Percentiles rank a stretch among this genome's conserved stretches.
Evolutionary conservation across 2,888 invertebrate genomes (phyloP).

Genomic region (Beris morrisii): DNA sequence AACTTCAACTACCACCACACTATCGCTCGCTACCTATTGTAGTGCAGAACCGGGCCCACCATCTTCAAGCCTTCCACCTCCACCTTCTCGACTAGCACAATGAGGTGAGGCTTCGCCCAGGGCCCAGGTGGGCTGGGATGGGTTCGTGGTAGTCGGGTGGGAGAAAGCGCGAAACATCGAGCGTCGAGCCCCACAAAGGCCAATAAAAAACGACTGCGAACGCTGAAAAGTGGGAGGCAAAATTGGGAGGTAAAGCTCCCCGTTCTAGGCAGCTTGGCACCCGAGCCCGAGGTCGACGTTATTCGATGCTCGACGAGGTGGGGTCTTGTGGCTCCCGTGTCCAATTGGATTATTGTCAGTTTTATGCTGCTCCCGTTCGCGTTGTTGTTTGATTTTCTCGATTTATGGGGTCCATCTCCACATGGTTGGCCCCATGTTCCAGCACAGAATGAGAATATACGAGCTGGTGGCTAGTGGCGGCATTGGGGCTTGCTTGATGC

Average conservation of each 20-base stretch:
- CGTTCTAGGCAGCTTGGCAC: neutral
- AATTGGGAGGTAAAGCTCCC: conserved; percentile 19
- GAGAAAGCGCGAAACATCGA: conserved; percentile 9
- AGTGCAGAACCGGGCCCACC: neutral
- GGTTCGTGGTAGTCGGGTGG: neutral
- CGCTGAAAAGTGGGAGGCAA: neutral
- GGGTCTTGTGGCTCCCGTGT: conserved; percentile 13
- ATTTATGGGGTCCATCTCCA: conserved; percentile 6
- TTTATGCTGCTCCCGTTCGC: conserved; percentile 13
- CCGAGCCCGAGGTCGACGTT: neutral
- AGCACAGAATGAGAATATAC: too few species aligned
- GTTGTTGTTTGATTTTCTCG: conserved; percentile 7
- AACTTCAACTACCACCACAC: too few species aligned
- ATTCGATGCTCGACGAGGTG: conserved; percentile 18
- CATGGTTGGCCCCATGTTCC: neutral
- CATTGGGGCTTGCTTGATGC: conserved; percentile 9
- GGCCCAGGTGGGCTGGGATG: conserved; percentile 10
- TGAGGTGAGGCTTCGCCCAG: conserved; percentile 18
- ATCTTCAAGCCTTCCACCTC: conserved; percentile 5
- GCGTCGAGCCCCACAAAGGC: conserved; percentile 3
- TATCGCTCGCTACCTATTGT: neutral
- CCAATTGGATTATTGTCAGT: conserved; percentile 27
- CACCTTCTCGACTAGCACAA: neutral
- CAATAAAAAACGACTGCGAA: conserved; percentile 26
- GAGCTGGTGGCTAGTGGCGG: too few species aligned